These are phyloP conservation scores for Calliphora vomitoria DNA, from an alignment of 2,888 invertebrate genomes.

Conservation along the genomic window DNA sequence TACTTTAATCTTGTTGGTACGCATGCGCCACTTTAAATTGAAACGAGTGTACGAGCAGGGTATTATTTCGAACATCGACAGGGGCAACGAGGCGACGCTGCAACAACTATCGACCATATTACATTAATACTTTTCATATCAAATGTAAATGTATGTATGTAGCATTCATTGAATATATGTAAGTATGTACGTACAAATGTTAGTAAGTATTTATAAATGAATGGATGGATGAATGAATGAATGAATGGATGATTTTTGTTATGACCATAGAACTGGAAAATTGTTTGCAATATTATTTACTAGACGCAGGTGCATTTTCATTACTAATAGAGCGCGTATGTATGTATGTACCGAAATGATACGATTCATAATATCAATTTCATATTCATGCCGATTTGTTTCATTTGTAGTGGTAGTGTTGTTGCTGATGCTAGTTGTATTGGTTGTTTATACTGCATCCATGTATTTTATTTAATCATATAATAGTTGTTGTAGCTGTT, in stretches of 20 bases:
- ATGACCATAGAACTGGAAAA: constrained; percentile 72
- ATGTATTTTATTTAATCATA: constrained; percentile 14
- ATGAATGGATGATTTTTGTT: constrained; percentile 71
- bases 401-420: constrained; percentile 4
- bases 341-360: constrained; percentile 26
- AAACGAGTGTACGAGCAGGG: constrained; percentile 46
- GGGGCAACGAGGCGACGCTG: constrained; percentile 10
- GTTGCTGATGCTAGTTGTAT: constrained; percentile 32
- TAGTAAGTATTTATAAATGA: constrained; percentile 31
- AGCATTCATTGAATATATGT: constrained; percentile 40
- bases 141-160: constrained; percentile 8
- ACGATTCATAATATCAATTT: constrained; percentile 69
- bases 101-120: constrained; percentile 35
- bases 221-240: constrained; percentile 43
- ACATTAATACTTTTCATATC: constrained; percentile 40
- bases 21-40: constrained; percentile 70
- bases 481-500: constrained; percentile 47
- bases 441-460: constrained; percentile 20
- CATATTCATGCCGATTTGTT: constrained; percentile 61
- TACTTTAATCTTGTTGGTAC: constrained; percentile 59
- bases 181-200: background rate
- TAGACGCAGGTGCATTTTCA: constrained; percentile 72
- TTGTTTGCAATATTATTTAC: constrained; percentile 72
- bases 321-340: constrained; percentile 46
- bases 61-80: constrained; percentile 26